Evolutionary conservation across 1,140 invertebrate genomes (phyloP).

Genomic region (Steinernema khuongi): DNA sequence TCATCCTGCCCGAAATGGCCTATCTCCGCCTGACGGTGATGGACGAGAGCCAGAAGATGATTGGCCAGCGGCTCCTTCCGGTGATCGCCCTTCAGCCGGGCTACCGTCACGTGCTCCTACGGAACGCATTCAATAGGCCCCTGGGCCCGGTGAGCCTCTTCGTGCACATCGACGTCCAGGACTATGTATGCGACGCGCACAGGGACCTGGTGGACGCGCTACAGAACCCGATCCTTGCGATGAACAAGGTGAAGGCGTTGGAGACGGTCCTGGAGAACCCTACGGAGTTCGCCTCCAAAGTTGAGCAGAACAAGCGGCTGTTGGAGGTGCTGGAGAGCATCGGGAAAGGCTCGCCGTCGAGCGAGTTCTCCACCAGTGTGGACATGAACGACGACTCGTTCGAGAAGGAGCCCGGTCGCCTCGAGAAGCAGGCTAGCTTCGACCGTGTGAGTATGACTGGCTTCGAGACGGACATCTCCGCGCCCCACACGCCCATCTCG

Average conservation of each 20-base stretch:
- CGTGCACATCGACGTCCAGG: slow-evolving; percentile 97
- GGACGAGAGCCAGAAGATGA: slow-evolving; percentile 91
- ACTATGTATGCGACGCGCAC: slow-evolving; percentile 97
- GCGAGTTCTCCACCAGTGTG: not conserved
- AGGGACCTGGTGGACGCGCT: slow-evolving; percentile 62
- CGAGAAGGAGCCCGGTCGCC: slow-evolving; percentile 2
- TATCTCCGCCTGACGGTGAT: slow-evolving; percentile 95
- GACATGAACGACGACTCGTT: not conserved
- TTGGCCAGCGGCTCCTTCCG: slow-evolving; percentile 93
- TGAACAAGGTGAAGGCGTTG: not conserved
- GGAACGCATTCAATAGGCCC: slow-evolving; percentile 95
- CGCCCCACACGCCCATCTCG: not conserved
- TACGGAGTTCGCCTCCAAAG: not conserved
- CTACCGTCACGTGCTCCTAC: slow-evolving; percentile 90
- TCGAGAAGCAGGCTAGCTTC: slow-evolving; percentile 6
- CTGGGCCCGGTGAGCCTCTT: slow-evolving; percentile 82
- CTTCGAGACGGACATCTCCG: slow-evolving; percentile 5
- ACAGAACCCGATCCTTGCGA: not conserved
- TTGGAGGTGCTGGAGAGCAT: slow-evolving; percentile 5
- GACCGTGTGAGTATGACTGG: not conserved
- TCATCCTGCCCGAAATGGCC: slow-evolving; percentile 85
- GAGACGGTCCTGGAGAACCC: slow-evolving; percentile 3
- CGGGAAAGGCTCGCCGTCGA: not conserved
- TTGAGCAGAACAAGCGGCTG: slow-evolving; percentile 7
- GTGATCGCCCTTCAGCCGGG: slow-evolving; percentile 74